These are phyloP conservation scores for Acleris cristana DNA, from an alignment of 2,888 invertebrate species.

Conservation along the genomic window DNA sequence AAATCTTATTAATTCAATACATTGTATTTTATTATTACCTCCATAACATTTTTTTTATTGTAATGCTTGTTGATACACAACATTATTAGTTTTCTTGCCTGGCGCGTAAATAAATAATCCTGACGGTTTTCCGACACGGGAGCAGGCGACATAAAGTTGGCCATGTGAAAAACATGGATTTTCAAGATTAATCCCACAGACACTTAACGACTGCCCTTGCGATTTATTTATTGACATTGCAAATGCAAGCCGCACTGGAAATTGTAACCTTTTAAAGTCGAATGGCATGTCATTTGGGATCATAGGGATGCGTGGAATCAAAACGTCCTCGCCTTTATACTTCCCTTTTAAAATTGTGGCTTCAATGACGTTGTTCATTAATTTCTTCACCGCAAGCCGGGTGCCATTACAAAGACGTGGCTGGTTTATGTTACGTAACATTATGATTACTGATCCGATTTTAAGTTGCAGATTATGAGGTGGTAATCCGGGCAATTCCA, in stretches of 20 bases:
- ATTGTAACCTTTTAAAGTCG: background rate
- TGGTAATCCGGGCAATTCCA: slow-evolving; percentile 28
- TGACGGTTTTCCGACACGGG: no score
- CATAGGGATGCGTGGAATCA: slow-evolving; percentile 41
- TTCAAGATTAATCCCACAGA: no score
- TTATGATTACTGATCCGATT: slow-evolving; percentile 39
- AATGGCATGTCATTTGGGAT: slow-evolving; percentile 40
- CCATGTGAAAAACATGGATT: no score
- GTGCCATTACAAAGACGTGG: slow-evolving; percentile 42
- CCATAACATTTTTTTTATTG: no score
- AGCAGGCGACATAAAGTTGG: no score
- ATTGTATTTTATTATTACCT: no score
- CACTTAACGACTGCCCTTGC: no score
- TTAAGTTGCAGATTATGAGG: slow-evolving; percentile 8
- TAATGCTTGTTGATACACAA: no score
- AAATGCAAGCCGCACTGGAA: slow-evolving; percentile 37
- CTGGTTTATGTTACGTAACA: slow-evolving; percentile 44
- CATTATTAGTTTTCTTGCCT: no score
- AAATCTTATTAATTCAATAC: no score
- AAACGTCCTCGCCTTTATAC: slow-evolving; percentile 36
- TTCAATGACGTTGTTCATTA: slow-evolving; percentile 40
- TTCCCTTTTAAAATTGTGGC: slow-evolving; percentile 39
- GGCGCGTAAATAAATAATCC: no score
- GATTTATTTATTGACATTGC: slow-evolving; percentile 31
- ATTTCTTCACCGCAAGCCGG: slow-evolving; percentile 40